Evolutionary conservation across 2,888 invertebrate species (phyloP).

Genomic region (Meandrusa payeni): DNA sequence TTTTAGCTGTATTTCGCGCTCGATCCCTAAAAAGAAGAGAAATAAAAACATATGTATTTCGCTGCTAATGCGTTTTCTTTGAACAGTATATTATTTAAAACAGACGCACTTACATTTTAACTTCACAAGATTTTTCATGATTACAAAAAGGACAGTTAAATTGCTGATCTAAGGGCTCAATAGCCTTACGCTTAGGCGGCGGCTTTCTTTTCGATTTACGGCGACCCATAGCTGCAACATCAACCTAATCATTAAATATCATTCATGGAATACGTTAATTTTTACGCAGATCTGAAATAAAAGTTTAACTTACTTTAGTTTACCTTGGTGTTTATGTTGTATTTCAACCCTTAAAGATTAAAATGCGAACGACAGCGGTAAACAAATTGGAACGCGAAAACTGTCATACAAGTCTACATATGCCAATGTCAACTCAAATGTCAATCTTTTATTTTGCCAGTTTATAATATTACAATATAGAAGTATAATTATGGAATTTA

Average conservation of each 20-base stretch:
- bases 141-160: slow-evolving; percentile 99
- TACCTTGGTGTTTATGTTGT: slow-evolving; percentile 1
- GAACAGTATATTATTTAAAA: too few relatives aligned
- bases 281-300: not conserved
- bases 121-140: slow-evolving; percentile 99
- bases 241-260: not conserved
- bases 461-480: too few relatives aligned
- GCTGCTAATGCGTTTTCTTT: too few relatives aligned
- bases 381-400: too few relatives aligned
- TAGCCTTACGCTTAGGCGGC: slow-evolving; percentile 95
- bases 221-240: slow-evolving; percentile 88
- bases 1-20: slow-evolving; percentile 94
- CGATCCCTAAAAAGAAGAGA: slow-evolving; percentile 89
- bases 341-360: not conserved
- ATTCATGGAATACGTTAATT: not conserved
- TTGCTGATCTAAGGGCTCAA: slow-evolving; percentile 95
- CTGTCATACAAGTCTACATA: too few relatives aligned
- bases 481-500: too few relatives aligned
- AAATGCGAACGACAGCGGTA: not conserved
- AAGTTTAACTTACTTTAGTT: not conserved
- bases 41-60: slow-evolving; percentile 6
- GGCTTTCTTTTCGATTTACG: slow-evolving; percentile 98
- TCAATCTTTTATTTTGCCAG: too few relatives aligned
- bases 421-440: slow-evolving; percentile 4
- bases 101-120: slow-evolving; percentile 95